Base-by-base conservation (phyloP, 2,797 vertebrate genomes). In the Lacerta bilineata region DNA sequence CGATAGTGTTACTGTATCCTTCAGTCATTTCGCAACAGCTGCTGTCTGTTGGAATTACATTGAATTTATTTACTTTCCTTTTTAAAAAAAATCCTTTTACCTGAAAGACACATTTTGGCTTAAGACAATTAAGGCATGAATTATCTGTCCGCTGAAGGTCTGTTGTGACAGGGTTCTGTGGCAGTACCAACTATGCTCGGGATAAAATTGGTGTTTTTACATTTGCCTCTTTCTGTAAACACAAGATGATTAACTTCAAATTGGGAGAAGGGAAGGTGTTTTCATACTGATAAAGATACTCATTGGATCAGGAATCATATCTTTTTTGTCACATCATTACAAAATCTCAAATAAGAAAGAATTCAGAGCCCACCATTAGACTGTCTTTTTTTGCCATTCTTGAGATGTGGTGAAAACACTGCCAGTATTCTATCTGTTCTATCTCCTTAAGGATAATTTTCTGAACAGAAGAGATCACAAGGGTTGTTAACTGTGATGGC, bases 21-120 rank as follows among this genome's bases (percentile, higher is more conserved):
- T 74, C 64, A 79, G 79, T 94, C 94, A 85, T 75, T 64, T 91
- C 68, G 33, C 61, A 90, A 83, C 33, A 93, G 79, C 77, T 93
- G 85, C 33, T 91, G 2, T 0, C 3, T 84, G 18, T 75, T 94
- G 92, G 66, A 89, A 17, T 93, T 88, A 86, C 33, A 83, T 41
- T 91, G 29, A 46, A 88, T 5, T 88, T 92, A 80, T 91, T n/a
- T 90, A 87, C 87, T 77, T 76, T 85, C 92, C 90, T 88, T 85
- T 85, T 80, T 11, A 90, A 68, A 2, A 4, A 2, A 55, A 2
- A n/a, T 75, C 1, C 0, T 0, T 90, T 91, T n/a, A 91, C 61
- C 76, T 88, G 7, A 69, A 74, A 69, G 0, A 80, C 3, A 76
- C 59, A 1, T 18, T 81, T 29, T 43, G 5, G 55, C 74, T 0